Percentiles rank a stretch among this genome's conserved stretches.
These are phyloP conservation scores for Sitobion miscanthi DNA, from an alignment of 1,140 invertebrate genomes.

Conservation along the genomic window DNA sequence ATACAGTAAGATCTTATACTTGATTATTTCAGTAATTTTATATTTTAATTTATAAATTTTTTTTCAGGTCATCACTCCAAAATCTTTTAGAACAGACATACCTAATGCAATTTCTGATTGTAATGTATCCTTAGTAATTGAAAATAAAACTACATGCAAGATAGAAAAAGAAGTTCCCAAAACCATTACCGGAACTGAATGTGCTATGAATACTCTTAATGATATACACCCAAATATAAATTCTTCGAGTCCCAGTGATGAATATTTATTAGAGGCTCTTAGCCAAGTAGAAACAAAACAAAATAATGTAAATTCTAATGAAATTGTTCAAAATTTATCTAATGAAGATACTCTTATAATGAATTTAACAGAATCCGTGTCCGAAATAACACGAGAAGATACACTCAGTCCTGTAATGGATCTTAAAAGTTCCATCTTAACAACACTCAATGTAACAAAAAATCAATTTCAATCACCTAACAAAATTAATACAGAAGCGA, in stretches of 20 bases:
- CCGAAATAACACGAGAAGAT: conserved; percentile 9
- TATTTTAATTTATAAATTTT: background rate
- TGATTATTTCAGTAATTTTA: background rate
- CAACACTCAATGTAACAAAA: background rate
- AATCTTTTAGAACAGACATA: background rate
- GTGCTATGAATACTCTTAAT: background rate
- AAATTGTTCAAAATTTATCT: background rate
- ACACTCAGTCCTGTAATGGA: conserved; percentile 24
- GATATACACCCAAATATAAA: background rate
- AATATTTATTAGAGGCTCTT: conserved; percentile 27
- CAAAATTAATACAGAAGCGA: background rate
- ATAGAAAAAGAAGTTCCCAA: background rate
- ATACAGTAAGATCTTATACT: background rate
- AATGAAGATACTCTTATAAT: conserved; percentile 6
- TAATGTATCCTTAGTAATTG: background rate
- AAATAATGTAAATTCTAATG: background rate
- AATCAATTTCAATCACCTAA: background rate
- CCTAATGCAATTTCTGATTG: background rate
- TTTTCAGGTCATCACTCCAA: background rate
- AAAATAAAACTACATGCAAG: background rate
- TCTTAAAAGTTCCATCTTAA: background rate
- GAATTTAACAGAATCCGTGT: background rate
- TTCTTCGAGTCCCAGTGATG: conserved; percentile 39
- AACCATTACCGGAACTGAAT: background rate
- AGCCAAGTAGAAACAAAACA: conserved; percentile 2